phyloP scores from a whole-genome alignment of 2,113 vertebrate species.

The Prionailurus bengalensis region DNA sequence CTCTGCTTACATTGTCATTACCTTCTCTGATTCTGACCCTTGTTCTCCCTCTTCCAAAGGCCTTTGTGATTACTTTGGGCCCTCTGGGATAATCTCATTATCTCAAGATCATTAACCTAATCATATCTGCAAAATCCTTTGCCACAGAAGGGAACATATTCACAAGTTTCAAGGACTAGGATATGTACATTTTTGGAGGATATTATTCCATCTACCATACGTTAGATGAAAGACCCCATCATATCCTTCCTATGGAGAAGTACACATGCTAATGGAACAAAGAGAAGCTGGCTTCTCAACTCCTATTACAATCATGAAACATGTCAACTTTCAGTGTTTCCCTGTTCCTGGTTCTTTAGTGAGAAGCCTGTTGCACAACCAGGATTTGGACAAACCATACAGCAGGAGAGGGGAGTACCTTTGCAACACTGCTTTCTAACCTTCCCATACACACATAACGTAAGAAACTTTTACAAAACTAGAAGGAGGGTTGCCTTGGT shows the following conservation, averaged over 20 bases:
- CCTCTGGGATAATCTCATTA: not conserved
- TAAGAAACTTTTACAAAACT: not conserved
- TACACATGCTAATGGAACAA: not conserved
- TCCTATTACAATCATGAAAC: not conserved
- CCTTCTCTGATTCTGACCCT: not conserved
- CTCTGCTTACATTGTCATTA: not conserved
- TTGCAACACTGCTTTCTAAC: not conserved
- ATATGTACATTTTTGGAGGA: not conserved
- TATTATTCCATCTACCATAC: not conserved
- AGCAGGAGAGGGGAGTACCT: not conserved
- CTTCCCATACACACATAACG: not conserved
- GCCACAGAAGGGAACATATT: not conserved
- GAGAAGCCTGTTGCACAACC: not conserved
- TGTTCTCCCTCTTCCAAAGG: not conserved
- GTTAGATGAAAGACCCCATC: not conserved
- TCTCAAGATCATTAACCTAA: not conserved
- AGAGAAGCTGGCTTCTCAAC: too few species aligned
- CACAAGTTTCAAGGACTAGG: not conserved
- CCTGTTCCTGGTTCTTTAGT: not conserved
- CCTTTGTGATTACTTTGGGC: not conserved
- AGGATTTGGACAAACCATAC: not conserved
- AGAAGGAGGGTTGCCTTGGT: not conserved
- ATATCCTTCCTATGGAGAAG: not conserved
- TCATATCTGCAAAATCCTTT: not conserved
- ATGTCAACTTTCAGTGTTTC: not conserved